These are phyloP conservation scores for Parambassis ranga DNA, from an alignment of 2,797 vertebrate genomes.

Conservation along the genomic window DNA sequence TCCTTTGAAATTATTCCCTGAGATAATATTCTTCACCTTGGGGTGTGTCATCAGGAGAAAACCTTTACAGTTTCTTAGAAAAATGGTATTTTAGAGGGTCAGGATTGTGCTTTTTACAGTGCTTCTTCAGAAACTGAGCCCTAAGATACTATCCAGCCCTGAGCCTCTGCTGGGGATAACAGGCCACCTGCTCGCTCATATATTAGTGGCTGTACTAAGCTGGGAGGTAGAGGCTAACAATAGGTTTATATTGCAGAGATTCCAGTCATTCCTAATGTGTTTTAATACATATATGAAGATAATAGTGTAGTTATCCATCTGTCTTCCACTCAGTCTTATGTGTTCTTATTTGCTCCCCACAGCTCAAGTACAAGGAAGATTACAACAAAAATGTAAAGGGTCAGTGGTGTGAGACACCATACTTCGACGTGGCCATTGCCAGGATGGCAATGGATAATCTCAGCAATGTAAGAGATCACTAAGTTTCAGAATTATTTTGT, in stretches of 20 bases:
- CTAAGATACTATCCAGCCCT: neutral
- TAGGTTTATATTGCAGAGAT: slow-evolving; percentile 15
- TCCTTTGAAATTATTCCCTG: neutral
- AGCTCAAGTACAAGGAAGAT: slow-evolving; percentile 93
- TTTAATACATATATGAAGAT: neutral
- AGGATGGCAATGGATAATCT: slow-evolving; percentile 93
- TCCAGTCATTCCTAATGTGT: slow-evolving; percentile 1
- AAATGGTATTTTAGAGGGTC: neutral
- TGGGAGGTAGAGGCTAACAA: slow-evolving; percentile 40
- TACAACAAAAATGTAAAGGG: slow-evolving; percentile 95
- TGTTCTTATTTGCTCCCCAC: neutral
- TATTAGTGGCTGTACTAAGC: slow-evolving; percentile 38
- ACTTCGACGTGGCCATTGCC: slow-evolving; percentile 91
- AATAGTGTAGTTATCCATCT: neutral
- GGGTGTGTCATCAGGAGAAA: no score
- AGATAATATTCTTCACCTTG: no score
- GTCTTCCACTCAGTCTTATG: neutral
- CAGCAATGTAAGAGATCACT: slow-evolving; percentile 82
- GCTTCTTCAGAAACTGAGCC: slow-evolving; percentile 4
- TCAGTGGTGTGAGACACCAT: slow-evolving; percentile 97
- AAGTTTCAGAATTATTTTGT: neutral
- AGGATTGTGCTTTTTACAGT: neutral
- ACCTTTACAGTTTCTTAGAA: neutral
- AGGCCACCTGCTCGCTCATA: slow-evolving; percentile 63
- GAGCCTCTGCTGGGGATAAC: slow-evolving; percentile 44